These are phyloP conservation scores for Bubo blakistoni DNA, from an alignment of 2,113 vertebrate species.

Conservation along the genomic window DNA sequence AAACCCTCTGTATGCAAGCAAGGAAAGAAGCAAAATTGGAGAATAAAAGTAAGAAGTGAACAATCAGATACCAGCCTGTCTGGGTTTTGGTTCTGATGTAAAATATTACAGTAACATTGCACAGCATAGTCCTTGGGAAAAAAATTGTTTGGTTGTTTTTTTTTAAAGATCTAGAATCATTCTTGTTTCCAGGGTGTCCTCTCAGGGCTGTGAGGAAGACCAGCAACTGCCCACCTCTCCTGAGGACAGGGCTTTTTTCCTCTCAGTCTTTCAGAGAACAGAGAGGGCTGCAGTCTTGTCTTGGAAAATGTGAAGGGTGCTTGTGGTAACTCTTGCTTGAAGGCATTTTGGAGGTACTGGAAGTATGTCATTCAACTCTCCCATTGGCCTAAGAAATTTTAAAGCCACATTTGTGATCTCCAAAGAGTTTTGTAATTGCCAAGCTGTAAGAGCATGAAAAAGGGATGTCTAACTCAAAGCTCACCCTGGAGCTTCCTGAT, in stretches of 20 bases:
- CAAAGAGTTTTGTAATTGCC: not conserved
- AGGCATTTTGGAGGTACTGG: not conserved
- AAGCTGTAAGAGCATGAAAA: not conserved
- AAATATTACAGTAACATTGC: not conserved
- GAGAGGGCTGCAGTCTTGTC: not conserved
- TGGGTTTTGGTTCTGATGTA: not conserved
- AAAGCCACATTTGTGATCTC: not conserved
- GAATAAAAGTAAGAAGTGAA: not conserved
- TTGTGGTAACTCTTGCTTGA: not conserved
- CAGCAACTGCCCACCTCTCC: not conserved
- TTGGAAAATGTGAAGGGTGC: not conserved
- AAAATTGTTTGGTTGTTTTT: not conserved
- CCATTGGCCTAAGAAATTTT: not conserved
- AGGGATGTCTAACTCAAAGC: not conserved
- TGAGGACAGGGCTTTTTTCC: not conserved
- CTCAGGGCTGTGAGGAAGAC: not conserved
- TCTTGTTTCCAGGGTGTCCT: not conserved
- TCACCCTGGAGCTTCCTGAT: not conserved
- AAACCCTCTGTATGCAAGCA: accelerated
- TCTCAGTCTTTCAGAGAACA: not conserved
- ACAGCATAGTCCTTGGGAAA: not conserved
- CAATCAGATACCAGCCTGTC: not conserved
- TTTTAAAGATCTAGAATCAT: not conserved
- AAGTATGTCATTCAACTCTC: not conserved
- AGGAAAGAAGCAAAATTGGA: not conserved